Evolutionary conservation across 1,140 invertebrate species (phyloP).

Genomic region (Bradynema listronoti): DNA sequence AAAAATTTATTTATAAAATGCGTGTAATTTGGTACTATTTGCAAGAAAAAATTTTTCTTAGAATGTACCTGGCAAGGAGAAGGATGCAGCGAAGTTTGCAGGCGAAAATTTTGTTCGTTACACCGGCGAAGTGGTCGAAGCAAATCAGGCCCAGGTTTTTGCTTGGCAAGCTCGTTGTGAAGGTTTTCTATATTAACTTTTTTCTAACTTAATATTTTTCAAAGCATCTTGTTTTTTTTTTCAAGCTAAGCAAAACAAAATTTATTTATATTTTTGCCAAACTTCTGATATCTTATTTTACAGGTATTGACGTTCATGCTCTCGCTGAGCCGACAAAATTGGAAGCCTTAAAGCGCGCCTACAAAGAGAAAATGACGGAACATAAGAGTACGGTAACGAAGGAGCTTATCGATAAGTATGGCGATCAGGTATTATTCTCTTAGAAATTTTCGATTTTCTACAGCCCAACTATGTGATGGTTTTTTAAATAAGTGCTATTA

Average conservation of each 20-base stretch:
- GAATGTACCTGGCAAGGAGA: conserved; percentile 49
- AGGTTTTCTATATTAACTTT: too few relatives aligned
- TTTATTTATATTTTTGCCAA: not conserved
- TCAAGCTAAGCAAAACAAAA: not conserved
- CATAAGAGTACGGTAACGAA: conserved; percentile 68
- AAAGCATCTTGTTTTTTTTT: too few relatives aligned
- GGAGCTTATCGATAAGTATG: conserved; percentile 59
- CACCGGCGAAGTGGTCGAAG: conserved; percentile 81
- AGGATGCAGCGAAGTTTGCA: conserved; percentile 71
- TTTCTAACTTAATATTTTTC: too few relatives aligned
- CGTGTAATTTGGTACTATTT: too few relatives aligned
- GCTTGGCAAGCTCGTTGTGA: conserved; percentile 83
- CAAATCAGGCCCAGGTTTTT: conserved; percentile 87
- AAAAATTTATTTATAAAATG: too few relatives aligned
- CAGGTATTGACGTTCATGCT: conserved; percentile 82
- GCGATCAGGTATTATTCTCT: conserved; percentile 25
- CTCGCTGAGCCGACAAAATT: conserved; percentile 94
- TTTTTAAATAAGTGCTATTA: too few relatives aligned
- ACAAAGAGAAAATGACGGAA: conserved; percentile 77
- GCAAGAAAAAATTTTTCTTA: too few relatives aligned
- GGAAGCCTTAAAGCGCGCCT: conserved; percentile 81
- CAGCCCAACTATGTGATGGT: too few relatives aligned
- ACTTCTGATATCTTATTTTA: not conserved
- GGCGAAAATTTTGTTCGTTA: conserved; percentile 94
- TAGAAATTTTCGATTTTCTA: not conserved